Evolutionary conservation across 2,113 vertebrate genomes (phyloP).

Genomic region (Heterocephalus glaber): DNA sequence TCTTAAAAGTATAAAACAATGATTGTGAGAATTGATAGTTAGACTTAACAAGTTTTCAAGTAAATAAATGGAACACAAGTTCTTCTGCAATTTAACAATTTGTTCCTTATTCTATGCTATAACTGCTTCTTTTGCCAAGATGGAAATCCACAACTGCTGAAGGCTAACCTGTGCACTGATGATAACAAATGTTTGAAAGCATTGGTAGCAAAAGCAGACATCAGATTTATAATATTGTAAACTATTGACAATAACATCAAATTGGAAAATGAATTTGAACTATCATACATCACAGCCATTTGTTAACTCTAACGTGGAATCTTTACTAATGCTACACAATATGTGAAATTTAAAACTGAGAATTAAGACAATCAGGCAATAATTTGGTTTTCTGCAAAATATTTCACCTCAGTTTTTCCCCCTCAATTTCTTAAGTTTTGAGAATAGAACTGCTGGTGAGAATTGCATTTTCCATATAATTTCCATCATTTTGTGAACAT

Average conservation of each 20-base stretch:
- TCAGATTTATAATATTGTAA: neutral
- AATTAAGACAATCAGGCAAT: neutral
- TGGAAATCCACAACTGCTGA: neutral
- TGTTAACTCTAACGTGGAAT: neutral
- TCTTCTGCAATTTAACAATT: constrained; percentile 14
- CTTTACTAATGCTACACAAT: neutral
- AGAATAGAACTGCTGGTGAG: neutral
- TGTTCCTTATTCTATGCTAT: neutral
- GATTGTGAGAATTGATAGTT: constrained; percentile 32
- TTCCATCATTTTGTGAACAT: neutral
- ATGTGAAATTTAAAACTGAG: neutral
- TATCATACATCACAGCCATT: neutral
- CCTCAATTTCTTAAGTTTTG: neutral
- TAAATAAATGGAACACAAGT: neutral
- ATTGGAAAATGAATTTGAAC: neutral
- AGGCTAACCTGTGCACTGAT: neutral
- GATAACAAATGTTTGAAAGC: neutral
- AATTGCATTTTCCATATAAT: neutral
- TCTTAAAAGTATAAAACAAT: neutral
- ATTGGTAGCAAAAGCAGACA: neutral
- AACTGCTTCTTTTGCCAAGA: neutral
- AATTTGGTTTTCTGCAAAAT: neutral
- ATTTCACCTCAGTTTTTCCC: neutral
- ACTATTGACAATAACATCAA: neutral
- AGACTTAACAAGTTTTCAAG: neutral